Percentiles rank a stretch among this genome's conserved stretches.
Evolutionary conservation across 2,888 invertebrate genomes (phyloP).

Genomic region (Deilephila elpenor): DNA sequence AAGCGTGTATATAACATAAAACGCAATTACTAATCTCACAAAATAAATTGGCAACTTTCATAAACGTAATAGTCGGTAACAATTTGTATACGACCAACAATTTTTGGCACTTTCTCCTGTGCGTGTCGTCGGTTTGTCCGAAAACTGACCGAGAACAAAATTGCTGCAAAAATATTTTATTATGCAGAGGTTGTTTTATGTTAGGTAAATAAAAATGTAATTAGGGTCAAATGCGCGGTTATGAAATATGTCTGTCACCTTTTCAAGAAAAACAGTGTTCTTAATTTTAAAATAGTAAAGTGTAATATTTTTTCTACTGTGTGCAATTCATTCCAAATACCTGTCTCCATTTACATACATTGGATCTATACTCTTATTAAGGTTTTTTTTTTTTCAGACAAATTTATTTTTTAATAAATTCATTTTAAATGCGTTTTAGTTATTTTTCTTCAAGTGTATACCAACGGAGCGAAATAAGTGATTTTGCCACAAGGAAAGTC

Average conservation of each 20-base stretch:
- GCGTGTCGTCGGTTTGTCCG: conserved; percentile 1
- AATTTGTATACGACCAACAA: conserved; percentile 11
- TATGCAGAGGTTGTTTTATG: background rate
- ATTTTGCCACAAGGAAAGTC: too few relatives aligned
- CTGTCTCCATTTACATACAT: too few relatives aligned
- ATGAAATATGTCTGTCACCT: background rate
- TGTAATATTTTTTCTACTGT: too few relatives aligned
- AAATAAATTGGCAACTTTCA: conserved; percentile 18
- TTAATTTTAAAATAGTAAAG: too few relatives aligned
- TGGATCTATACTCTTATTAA: too few relatives aligned
- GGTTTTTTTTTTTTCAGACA: too few relatives aligned
- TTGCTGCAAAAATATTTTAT: conserved; percentile 1
- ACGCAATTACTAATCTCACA: conserved; percentile 14
- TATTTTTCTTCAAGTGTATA: too few relatives aligned
- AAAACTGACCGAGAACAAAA: background rate
- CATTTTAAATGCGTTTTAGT: too few relatives aligned
- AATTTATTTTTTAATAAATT: too few relatives aligned
- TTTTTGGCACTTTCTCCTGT: conserved; percentile 13
- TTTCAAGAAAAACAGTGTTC: too few relatives aligned
- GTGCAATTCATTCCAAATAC: too few relatives aligned
- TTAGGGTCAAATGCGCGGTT: background rate
- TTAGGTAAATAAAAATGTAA: background rate
- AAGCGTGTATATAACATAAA: background rate
- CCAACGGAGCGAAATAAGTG: too few relatives aligned
- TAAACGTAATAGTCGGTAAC: conserved; percentile 16